phyloP scores from a whole-genome alignment of 2,888 invertebrate genomes.

The Thelaira solivaga region DNA sequence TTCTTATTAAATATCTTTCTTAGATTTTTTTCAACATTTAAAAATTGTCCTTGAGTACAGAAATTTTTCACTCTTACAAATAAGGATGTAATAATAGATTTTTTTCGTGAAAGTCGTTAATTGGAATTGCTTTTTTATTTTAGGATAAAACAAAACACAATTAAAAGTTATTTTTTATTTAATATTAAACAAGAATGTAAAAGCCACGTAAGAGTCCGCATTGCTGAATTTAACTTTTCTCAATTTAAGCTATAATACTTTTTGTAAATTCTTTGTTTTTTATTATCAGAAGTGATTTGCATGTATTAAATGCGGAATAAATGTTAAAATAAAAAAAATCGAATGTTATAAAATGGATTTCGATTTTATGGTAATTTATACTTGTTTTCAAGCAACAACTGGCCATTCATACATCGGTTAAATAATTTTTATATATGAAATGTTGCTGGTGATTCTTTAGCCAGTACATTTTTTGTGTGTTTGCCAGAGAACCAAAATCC shows the following conservation, averaged over 20 bases:
- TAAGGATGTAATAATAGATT: too few species aligned
- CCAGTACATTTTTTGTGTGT: background rate
- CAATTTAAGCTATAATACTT: background rate
- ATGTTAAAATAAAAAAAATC: background rate
- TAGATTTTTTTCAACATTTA: too few species aligned
- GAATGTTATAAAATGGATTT: slow-evolving; percentile 26
- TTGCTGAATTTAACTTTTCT: too few species aligned
- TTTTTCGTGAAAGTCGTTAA: too few species aligned
- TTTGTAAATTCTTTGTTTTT: background rate
- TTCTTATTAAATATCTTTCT: too few species aligned
- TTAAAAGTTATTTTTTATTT: too few species aligned
- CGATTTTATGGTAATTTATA: slow-evolving; percentile 37
- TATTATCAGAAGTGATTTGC: slow-evolving; percentile 22
- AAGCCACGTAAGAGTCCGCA: too few species aligned
- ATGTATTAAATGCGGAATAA: slow-evolving; percentile 7
- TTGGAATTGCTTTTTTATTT: too few species aligned
- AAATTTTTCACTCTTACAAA: too few species aligned
- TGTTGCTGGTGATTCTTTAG: background rate
- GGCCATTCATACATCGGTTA: slow-evolving; percentile 2
- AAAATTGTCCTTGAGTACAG: too few species aligned
- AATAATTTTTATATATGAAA: background rate
- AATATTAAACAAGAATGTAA: too few species aligned
- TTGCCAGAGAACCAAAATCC: background rate
- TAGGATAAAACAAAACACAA: too few species aligned
- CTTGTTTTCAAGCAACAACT: background rate